phyloP scores from a whole-genome alignment of 2,113 vertebrate genomes.

The Platysteira castanea region DNA sequence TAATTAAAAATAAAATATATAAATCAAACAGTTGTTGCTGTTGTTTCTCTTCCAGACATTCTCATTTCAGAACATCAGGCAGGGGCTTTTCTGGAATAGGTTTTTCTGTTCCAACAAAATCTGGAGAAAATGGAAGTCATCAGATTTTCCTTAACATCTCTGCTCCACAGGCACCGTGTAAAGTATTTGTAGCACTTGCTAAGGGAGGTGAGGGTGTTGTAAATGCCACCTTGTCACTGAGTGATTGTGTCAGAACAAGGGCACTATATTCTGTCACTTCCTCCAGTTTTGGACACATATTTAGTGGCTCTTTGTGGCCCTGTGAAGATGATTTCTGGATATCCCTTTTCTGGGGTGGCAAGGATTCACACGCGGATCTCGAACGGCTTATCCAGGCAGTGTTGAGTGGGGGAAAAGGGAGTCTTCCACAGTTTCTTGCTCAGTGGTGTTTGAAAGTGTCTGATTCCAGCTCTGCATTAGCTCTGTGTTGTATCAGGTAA shows the following conservation, averaged over 20 bases:
- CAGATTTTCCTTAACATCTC: not conserved
- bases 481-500: not conserved
- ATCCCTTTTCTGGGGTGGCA: not conserved
- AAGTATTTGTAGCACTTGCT: not conserved
- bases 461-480: not conserved
- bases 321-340: not conserved
- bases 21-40: conserved; percentile 5
- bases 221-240: not conserved
- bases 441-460: not conserved
- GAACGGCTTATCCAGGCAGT: not conserved
- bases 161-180: not conserved
- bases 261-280: not conserved
- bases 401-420: not conserved
- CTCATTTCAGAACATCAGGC: not conserved
- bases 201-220: not conserved
- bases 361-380: not conserved
- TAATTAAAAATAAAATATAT: conserved; percentile 78
- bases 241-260: not conserved
- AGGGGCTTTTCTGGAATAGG: not conserved
- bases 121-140: not conserved
- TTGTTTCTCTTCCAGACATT: not conserved
- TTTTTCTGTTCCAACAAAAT: not conserved
- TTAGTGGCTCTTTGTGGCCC: not conserved
- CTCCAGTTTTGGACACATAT: not conserved
- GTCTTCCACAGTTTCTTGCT: not conserved